phyloP scores from a whole-genome alignment of 2,797 vertebrate genomes.

The Pseudocheirus occidentalis region DNA sequence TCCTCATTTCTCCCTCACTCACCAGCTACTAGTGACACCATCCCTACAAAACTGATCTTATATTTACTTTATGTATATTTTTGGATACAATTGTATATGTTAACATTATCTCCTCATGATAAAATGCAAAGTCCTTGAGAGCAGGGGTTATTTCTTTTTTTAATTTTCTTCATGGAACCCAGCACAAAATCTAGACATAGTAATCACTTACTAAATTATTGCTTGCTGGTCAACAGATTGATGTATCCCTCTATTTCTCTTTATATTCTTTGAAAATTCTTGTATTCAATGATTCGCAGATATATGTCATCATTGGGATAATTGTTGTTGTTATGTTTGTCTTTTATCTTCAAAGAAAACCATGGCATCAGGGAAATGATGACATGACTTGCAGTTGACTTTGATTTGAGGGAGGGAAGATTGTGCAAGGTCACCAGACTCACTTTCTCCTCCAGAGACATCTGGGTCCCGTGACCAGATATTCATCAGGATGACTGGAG shows the following conservation, averaged over 20 bases:
- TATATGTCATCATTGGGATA: background rate
- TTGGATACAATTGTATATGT: background rate
- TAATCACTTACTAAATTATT: background rate
- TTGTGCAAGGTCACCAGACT: too few relatives aligned
- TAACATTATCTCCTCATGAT: background rate
- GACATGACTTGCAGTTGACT: too few relatives aligned
- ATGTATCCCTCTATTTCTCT: background rate
- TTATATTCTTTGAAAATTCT: background rate
- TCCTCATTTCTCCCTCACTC: background rate
- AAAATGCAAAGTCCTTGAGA: background rate
- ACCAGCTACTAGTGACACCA: background rate
- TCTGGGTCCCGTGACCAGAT: too few relatives aligned
- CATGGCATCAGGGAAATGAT: too few relatives aligned
- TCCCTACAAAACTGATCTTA: background rate
- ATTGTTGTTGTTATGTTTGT: too few relatives aligned
- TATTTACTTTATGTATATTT: background rate
- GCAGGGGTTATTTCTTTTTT: background rate
- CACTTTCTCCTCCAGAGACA: too few relatives aligned
- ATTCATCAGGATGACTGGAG: too few relatives aligned
- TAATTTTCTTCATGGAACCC: background rate
- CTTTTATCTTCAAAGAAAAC: too few relatives aligned
- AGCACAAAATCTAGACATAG: background rate
- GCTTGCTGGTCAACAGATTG: background rate
- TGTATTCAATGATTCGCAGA: background rate
- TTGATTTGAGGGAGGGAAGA: too few relatives aligned